phyloP scores from a whole-genome alignment of 30 jellyfish, hydroid and myxozoan species.

The Aurelia aurita complex sp. Pacific region DNA sequence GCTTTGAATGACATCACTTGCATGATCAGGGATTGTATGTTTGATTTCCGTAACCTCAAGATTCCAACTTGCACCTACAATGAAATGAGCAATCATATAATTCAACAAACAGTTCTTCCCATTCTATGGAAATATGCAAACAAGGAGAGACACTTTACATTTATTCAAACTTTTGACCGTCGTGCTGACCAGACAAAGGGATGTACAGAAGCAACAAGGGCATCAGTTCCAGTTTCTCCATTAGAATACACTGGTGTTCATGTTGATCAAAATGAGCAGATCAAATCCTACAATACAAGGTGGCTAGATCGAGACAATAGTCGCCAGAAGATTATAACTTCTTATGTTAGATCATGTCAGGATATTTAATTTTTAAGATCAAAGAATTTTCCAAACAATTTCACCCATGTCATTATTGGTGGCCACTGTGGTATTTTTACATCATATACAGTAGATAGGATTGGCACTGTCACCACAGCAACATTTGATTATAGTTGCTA shows the following conservation, averaged over 20 bases:
- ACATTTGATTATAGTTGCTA: slow-evolving; percentile 27
- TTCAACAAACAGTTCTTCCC: slow-evolving; percentile 30
- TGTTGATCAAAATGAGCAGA: slow-evolving; percentile 27
- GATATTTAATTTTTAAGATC: slow-evolving; percentile 10
- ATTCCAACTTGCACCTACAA: slow-evolving; percentile 52
- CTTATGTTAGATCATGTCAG: slow-evolving; percentile 41
- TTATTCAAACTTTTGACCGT: slow-evolving; percentile 36
- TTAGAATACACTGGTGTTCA: slow-evolving; percentile 40
- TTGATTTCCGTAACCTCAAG: neutral
- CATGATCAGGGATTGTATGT: too few relatives aligned
- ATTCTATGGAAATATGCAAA: slow-evolving; percentile 25
- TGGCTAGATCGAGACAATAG: neutral
- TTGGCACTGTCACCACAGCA: slow-evolving; percentile 9
- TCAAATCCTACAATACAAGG: slow-evolving; percentile 31
- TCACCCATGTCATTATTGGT: slow-evolving; percentile 44
- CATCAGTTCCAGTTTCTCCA: slow-evolving; percentile 51
- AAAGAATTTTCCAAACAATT: slow-evolving; percentile 21
- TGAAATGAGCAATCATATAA: neutral
- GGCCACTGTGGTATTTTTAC: slow-evolving; percentile 41
- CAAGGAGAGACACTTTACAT: neutral
- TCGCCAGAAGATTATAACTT: slow-evolving; percentile 17
- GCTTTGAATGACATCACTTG: too few relatives aligned
- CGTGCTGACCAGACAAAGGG: slow-evolving; percentile 63
- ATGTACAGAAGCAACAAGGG: slow-evolving; percentile 47
- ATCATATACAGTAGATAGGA: slow-evolving; percentile 11